Percentiles rank a stretch among this genome's conserved stretches.
phyloP scores from a whole-genome alignment of 2,113 vertebrate species.

The Zosterops pallidus region DNA sequence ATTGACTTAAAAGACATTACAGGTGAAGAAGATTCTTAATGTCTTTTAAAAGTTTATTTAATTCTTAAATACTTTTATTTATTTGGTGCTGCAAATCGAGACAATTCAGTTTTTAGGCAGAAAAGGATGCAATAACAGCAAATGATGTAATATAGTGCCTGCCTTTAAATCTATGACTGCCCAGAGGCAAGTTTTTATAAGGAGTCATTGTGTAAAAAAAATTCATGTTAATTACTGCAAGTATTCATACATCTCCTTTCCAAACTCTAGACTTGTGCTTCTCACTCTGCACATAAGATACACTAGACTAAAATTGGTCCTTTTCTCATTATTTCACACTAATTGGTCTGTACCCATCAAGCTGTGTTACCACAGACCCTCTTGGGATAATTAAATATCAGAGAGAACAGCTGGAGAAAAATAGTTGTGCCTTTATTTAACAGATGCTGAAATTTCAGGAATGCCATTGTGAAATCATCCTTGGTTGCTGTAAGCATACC shows the following conservation, averaged over 20 bases:
- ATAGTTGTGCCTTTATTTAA: not conserved
- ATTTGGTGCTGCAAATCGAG: not conserved
- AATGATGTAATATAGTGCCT: not conserved
- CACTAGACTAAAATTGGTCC: not conserved
- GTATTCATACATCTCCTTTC: not conserved
- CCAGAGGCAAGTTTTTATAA: not conserved
- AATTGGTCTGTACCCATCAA: fast-evolving
- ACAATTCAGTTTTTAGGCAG: not conserved
- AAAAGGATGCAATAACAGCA: not conserved
- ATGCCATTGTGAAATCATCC: not conserved
- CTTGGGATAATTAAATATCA: not conserved
- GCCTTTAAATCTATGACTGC: not conserved
- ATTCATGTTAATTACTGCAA: not conserved
- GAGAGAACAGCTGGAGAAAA: not conserved
- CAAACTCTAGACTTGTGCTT: not conserved
- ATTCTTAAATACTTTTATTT: not conserved
- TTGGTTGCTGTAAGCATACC: not conserved
- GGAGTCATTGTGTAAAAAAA: not conserved
- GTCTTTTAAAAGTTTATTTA: not conserved
- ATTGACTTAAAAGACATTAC: not conserved
- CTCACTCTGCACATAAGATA: not conserved
- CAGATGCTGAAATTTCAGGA: not conserved
- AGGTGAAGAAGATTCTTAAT: not conserved
- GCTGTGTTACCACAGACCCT: not conserved
- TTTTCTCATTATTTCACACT: not conserved